A percentile compares a stretch with the other conserved stretches of the same genome.
Conservation (phyloP, 2,797 vertebrate species). For the Sebastes cheni region DNA sequence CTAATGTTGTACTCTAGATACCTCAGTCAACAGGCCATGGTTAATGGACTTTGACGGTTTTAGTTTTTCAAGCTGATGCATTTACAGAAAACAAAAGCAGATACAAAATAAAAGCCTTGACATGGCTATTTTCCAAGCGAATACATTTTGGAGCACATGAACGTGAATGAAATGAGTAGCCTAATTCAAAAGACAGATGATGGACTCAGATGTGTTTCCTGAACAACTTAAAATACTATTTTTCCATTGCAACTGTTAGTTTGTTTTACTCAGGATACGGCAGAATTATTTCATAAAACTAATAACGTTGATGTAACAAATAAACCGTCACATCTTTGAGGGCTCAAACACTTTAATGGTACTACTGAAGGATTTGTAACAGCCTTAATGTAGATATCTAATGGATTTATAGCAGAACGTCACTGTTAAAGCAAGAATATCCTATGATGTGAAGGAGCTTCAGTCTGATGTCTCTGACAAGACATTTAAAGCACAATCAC, state of each 20-base stretch:
- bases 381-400: neutral
- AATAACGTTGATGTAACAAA: neutral
- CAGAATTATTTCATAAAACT: neutral
- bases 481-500: slow-evolving; percentile 3
- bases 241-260: too few species aligned
- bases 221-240: too few species aligned
- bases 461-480: neutral
- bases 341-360: neutral
- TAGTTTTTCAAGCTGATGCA: neutral
- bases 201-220: neutral
- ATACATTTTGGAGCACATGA: neutral
- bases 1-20: neutral
- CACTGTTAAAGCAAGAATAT: neutral
- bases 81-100: neutral
- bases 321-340: neutral
- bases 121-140: neutral
- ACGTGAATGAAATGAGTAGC: neutral
- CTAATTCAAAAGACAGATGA: too few species aligned
- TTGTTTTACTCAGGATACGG: neutral
- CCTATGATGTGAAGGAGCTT: neutral
- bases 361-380: neutral
- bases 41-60: neutral
- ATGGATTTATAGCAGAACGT: too few species aligned
- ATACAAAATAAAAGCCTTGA: neutral
- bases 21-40: neutral